Conservation (phyloP, 2,888 invertebrate species). For the Lacanobia oleracea region DNA sequence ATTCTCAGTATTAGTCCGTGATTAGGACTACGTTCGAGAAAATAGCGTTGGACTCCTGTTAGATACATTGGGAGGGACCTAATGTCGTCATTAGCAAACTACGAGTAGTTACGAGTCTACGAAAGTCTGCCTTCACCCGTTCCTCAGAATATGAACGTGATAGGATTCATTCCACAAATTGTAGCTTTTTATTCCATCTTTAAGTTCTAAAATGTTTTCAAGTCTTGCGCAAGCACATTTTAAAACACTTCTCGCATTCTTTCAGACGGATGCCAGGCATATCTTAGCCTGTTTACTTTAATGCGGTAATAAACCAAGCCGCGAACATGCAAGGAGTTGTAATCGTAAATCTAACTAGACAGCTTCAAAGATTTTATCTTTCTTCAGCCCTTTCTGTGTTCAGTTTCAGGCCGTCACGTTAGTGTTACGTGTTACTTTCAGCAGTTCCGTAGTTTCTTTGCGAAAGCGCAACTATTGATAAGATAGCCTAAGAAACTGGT, state of each 20-base stretch:
- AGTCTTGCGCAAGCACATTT: slow-evolving; percentile 23
- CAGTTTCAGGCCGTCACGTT: slow-evolving; percentile 38
- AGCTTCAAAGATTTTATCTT: slow-evolving; percentile 54
- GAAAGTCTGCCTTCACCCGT: slow-evolving; percentile 43
- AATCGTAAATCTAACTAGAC: slow-evolving; percentile 58
- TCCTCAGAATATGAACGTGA: slow-evolving; percentile 37
- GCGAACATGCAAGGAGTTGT: slow-evolving; percentile 54
- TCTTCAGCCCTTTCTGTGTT: slow-evolving; percentile 51
- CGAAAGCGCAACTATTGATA: slow-evolving; percentile 16
- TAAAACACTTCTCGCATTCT: slow-evolving; percentile 42
- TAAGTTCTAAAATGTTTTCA: slow-evolving; percentile 25
- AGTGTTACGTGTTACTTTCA: slow-evolving; percentile 49
- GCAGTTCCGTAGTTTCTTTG: slow-evolving; percentile 5
- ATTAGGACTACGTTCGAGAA: slow-evolving; percentile 40
- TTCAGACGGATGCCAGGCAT: slow-evolving; percentile 43
- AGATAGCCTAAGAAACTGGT: background rate
- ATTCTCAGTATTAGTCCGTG: slow-evolving; percentile 51
- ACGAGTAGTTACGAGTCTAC: slow-evolving; percentile 25
- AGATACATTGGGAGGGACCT: slow-evolving; percentile 36
- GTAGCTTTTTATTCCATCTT: slow-evolving; percentile 13
- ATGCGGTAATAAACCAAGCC: slow-evolving; percentile 52
- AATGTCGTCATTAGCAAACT: slow-evolving; percentile 54
- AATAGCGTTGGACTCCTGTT: slow-evolving; percentile 36
- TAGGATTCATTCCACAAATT: slow-evolving; percentile 29
- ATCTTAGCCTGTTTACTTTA: slow-evolving; percentile 55